A percentile compares a stretch with the other conserved stretches of the same genome.
Evolutionary conservation across 1,140 invertebrate species (phyloP).

Genomic region (Ephestia elutella): DNA sequence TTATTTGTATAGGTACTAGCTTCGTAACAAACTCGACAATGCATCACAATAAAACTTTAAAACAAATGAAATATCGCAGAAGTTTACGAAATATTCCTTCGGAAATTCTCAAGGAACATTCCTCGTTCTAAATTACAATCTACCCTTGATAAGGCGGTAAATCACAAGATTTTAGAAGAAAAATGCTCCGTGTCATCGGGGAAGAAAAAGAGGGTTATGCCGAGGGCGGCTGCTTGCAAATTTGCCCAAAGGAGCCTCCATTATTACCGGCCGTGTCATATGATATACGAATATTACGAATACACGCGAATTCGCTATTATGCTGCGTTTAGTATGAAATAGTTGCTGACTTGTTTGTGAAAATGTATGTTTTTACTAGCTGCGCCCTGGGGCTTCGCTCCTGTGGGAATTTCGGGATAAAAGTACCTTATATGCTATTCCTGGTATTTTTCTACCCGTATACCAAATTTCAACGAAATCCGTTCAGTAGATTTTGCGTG

Average conservation of each 20-base stretch:
- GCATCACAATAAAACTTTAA: too few relatives aligned
- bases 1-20: too few relatives aligned
- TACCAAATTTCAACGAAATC: too few relatives aligned
- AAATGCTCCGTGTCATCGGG: not conserved
- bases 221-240: not conserved
- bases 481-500: too few relatives aligned
- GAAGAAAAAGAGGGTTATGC: not conserved
- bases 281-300: not conserved
- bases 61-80: not conserved
- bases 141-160: not conserved
- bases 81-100: not conserved
- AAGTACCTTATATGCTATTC: too few relatives aligned
- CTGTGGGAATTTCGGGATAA: too few relatives aligned
- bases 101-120: not conserved
- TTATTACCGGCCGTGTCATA: not conserved
- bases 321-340: not conserved
- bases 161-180: slow-evolving; percentile 4
- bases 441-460: too few relatives aligned
- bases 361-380: too few relatives aligned
- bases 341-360: not conserved
- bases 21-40: too few relatives aligned
- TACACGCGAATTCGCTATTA: not conserved
- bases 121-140: not conserved
- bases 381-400: too few relatives aligned
- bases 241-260: slow-evolving; percentile 3